phyloP scores from a whole-genome alignment of 2,888 invertebrate species.

The Habrosyne pyritoides region DNA sequence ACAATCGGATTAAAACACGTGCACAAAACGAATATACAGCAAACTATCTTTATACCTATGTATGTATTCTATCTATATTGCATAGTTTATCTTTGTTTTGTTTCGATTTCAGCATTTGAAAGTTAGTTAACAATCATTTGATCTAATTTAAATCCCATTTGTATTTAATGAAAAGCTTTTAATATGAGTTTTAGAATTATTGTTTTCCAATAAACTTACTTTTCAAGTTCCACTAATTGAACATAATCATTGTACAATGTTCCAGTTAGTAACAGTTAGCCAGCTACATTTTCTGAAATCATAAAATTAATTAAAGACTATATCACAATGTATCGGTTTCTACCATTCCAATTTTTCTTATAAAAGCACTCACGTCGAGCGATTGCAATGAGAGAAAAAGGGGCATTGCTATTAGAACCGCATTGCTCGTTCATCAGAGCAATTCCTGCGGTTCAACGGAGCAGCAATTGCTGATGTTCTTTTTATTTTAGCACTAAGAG shows the following conservation, averaged over 20 bases:
- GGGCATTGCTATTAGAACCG: constrained; percentile 66
- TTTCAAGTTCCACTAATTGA: background rate
- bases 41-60: constrained; percentile 8
- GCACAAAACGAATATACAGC: constrained; percentile 36
- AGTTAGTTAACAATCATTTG: background rate
- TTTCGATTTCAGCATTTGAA: background rate
- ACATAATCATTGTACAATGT: background rate
- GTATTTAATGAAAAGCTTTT: background rate
- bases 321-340: constrained; percentile 33
- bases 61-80: no score
- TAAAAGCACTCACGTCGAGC: constrained; percentile 50
- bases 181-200: no score
- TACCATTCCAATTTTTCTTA: constrained; percentile 48
- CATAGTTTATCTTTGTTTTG: background rate
- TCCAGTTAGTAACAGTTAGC: constrained; percentile 11
- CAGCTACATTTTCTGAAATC: constrained; percentile 19
- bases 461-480: constrained; percentile 60
- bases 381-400: constrained; percentile 53
- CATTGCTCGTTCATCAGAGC: constrained; percentile 75
- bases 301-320: constrained; percentile 39
- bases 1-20: constrained; percentile 65
- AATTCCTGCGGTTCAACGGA: constrained; percentile 63
- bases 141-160: background rate
- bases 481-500: constrained; percentile 70
- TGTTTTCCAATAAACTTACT: background rate